Evolutionary conservation across 2,113 vertebrate genomes (phyloP).

Genomic region (Sorex fumeus): DNA sequence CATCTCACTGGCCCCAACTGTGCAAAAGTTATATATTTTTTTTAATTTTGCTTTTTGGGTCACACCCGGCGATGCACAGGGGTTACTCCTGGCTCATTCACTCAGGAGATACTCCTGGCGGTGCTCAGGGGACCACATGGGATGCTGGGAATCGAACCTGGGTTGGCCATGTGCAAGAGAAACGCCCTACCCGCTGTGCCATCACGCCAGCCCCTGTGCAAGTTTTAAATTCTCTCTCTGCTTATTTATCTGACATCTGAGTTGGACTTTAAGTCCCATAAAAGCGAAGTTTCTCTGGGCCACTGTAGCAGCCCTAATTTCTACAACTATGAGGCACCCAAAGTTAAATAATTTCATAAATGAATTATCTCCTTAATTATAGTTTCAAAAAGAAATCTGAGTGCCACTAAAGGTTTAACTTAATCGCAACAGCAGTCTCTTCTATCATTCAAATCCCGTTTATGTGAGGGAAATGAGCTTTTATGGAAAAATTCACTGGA

Average conservation of each 20-base stretch:
- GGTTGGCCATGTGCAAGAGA: too few species aligned
- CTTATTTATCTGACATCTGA: not conserved
- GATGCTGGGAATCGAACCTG: too few species aligned
- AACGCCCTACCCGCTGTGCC: too few species aligned
- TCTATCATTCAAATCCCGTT: slow-evolving; percentile 15
- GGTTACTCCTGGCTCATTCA: too few species aligned
- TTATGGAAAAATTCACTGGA: slow-evolving; percentile 20
- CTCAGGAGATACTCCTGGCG: too few species aligned
- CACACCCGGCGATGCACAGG: too few species aligned
- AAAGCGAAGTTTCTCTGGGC: not conserved
- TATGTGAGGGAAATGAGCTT: slow-evolving; percentile 18
- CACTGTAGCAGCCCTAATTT: not conserved
- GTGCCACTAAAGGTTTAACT: not conserved
- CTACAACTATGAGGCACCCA: not conserved
- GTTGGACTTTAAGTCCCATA: not conserved
- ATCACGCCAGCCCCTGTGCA: not conserved
- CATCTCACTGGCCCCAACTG: too few species aligned
- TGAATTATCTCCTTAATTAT: not conserved
- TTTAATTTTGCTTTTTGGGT: too few species aligned
- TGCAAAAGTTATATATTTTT: too few species aligned
- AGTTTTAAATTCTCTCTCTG: not conserved
- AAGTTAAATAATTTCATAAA: not conserved
- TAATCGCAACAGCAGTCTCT: not conserved
- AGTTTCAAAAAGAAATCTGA: slow-evolving; percentile 16
- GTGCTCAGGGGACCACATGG: too few species aligned